phyloP scores from a whole-genome alignment of 2,797 vertebrate species.

The Acanthiza pusilla region DNA sequence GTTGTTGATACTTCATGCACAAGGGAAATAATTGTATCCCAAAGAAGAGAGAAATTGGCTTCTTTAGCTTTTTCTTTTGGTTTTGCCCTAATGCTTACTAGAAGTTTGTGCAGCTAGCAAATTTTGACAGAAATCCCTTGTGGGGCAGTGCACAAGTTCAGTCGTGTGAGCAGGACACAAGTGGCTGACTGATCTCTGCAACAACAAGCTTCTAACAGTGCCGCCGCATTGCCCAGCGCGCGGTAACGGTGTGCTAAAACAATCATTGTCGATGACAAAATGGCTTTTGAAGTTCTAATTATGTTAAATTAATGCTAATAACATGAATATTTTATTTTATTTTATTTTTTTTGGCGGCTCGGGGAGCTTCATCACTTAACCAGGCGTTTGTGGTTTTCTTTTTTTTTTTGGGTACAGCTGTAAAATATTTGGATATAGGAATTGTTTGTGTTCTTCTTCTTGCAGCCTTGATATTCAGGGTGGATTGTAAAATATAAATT shows the following conservation, averaged over 20 bases:
- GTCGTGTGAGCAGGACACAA: slow-evolving; percentile 65
- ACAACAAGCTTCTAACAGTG: slow-evolving; percentile 73
- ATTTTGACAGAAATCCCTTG: slow-evolving; percentile 65
- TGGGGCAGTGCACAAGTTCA: slow-evolving; percentile 71
- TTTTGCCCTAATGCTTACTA: slow-evolving; percentile 86
- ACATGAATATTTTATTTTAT: slow-evolving; percentile 75
- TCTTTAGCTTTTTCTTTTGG: slow-evolving; percentile 76
- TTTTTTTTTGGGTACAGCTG: slow-evolving; percentile 78
- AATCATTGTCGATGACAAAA: slow-evolving; percentile 82
- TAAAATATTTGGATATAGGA: slow-evolving; percentile 84
- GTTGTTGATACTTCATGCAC: slow-evolving; percentile 84
- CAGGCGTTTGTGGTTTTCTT: slow-evolving; percentile 73
- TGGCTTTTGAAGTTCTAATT: slow-evolving; percentile 81
- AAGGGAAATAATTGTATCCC: slow-evolving; percentile 95
- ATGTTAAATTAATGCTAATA: slow-evolving; percentile 83
- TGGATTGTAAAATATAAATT: slow-evolving; percentile 87
- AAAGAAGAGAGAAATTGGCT: slow-evolving; percentile 79
- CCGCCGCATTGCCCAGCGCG: slow-evolving; percentile 67
- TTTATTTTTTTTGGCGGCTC: slow-evolving; percentile 77
- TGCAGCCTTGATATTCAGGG: slow-evolving; percentile 87
- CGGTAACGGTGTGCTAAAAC: slow-evolving; percentile 74
- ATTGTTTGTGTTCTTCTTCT: slow-evolving; percentile 79
- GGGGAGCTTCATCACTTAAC: slow-evolving; percentile 81
- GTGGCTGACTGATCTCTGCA: slow-evolving; percentile 67
- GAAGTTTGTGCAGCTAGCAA: slow-evolving; percentile 82